Percentiles rank a stretch among this genome's conserved stretches.
Evolutionary conservation across 2,888 invertebrate species (phyloP).

Genomic region (Scaptomyza polygonia): DNA sequence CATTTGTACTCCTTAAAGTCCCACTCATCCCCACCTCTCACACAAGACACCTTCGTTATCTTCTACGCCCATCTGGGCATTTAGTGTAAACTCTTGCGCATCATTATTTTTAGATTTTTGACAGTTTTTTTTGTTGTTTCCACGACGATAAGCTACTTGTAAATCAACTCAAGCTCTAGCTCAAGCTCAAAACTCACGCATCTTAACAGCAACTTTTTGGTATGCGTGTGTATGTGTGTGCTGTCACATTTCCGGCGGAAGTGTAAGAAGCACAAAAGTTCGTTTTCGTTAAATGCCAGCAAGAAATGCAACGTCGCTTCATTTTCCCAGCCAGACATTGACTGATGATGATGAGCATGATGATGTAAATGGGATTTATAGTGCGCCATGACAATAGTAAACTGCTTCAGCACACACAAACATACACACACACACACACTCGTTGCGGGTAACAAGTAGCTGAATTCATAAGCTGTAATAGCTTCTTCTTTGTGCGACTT

Average conservation of each 20-base stretch:
- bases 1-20: neutral
- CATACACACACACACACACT: conserved; percentile 24
- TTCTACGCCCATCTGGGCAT: conserved; percentile 38
- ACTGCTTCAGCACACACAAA: conserved; percentile 48
- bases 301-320: conserved; percentile 78
- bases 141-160: conserved; percentile 76
- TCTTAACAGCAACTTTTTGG: conserved; percentile 44
- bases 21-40: neutral
- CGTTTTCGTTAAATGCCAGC: conserved; percentile 78
- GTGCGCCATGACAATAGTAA: conserved; percentile 77
- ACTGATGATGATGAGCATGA: conserved; percentile 81
- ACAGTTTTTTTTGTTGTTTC: conserved; percentile 65
- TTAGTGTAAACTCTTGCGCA: conserved; percentile 73
- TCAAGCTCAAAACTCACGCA: conserved; percentile 51
- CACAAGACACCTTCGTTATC: neutral
- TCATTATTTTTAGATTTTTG: conserved; percentile 79
- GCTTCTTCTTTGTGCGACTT: conserved; percentile 57
- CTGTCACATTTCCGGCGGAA: conserved; percentile 79
- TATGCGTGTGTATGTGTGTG: conserved; percentile 40
- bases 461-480: conserved; percentile 77
- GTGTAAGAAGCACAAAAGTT: conserved; percentile 79
- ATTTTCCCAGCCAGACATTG: conserved; percentile 74
- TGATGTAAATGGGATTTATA: conserved; percentile 80
- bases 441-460: conserved; percentile 51
- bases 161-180: conserved; percentile 66